These are phyloP conservation scores for Anthoscopus minutus DNA, from an alignment of 2,113 vertebrate genomes.

Conservation along the genomic window DNA sequence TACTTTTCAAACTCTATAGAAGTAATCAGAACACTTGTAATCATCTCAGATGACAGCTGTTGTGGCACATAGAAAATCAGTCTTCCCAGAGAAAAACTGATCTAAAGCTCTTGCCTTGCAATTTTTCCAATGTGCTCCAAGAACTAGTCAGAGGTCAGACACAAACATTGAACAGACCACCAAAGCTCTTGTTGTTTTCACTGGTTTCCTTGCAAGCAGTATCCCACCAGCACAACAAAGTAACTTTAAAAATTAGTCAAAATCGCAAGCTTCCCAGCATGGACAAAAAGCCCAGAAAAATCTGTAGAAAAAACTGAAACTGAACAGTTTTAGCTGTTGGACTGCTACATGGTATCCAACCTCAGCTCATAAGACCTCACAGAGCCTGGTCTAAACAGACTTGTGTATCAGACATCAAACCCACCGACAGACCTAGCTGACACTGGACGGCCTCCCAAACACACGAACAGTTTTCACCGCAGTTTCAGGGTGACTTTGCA, in stretches of 20 bases:
- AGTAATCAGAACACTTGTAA: background rate
- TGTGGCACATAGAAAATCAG: background rate
- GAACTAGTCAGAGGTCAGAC: background rate
- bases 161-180: background rate
- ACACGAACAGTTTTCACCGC: background rate
- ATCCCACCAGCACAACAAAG: background rate
- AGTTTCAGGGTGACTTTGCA: background rate
- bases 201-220: background rate
- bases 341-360: background rate
- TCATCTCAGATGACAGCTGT: background rate
- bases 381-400: background rate
- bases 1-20: background rate
- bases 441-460: background rate
- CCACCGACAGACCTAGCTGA: background rate
- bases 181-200: background rate
- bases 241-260: background rate
- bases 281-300: background rate
- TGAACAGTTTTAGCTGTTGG: background rate
- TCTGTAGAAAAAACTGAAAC: background rate
- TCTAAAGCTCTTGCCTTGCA: background rate
- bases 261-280: background rate
- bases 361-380: background rate
- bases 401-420: background rate
- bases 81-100: background rate
- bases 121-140: background rate